Evolutionary conservation across 2,113 vertebrate species (phyloP).

Genomic region (Bos javanicus): DNA sequence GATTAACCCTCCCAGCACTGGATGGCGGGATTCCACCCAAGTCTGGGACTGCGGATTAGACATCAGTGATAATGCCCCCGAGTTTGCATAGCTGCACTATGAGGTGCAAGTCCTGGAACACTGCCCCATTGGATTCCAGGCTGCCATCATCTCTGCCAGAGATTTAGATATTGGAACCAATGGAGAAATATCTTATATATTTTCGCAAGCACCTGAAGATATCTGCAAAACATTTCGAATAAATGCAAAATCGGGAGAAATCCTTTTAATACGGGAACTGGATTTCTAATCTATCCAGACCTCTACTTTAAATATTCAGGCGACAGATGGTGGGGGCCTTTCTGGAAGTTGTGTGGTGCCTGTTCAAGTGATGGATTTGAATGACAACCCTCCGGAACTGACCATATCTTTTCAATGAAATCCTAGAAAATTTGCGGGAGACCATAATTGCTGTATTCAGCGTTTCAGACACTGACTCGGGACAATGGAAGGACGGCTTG

Average conservation of each 20-base stretch:
- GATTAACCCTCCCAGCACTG: slow-evolving; percentile 86
- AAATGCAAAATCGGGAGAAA: slow-evolving; percentile 89
- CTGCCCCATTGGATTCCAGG: slow-evolving; percentile 68
- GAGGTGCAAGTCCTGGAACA: slow-evolving; percentile 85
- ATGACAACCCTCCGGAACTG: slow-evolving; percentile 93
- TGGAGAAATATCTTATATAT: slow-evolving; percentile 89
- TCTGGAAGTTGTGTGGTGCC: slow-evolving; percentile 91
- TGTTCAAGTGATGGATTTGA: slow-evolving; percentile 91
- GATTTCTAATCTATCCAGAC: slow-evolving; percentile 89
- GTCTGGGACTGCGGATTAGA: slow-evolving; percentile 89
- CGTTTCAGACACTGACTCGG: slow-evolving; percentile 77
- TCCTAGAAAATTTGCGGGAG: slow-evolving; percentile 79
- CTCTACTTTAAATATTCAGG: slow-evolving; percentile 91
- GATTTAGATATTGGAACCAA: slow-evolving; percentile 90
- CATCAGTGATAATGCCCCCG: slow-evolving; percentile 89
- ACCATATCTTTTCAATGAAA: slow-evolving; percentile 68
- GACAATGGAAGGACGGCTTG: slow-evolving; percentile 80
- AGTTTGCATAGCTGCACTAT: slow-evolving; percentile 84
- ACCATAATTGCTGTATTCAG: slow-evolving; percentile 81
- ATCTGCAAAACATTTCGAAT: slow-evolving; percentile 87
- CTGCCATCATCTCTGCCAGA: slow-evolving; percentile 86
- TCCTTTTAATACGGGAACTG: slow-evolving; percentile 86
- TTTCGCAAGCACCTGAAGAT: slow-evolving; percentile 86
- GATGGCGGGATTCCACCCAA: slow-evolving; percentile 87
- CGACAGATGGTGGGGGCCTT: slow-evolving; percentile 90